A percentile compares a stretch with the other conserved stretches of the same genome.
Conservation (phyloP, 2,888 invertebrate genomes). For the Sinhomidia bicolor region DNA sequence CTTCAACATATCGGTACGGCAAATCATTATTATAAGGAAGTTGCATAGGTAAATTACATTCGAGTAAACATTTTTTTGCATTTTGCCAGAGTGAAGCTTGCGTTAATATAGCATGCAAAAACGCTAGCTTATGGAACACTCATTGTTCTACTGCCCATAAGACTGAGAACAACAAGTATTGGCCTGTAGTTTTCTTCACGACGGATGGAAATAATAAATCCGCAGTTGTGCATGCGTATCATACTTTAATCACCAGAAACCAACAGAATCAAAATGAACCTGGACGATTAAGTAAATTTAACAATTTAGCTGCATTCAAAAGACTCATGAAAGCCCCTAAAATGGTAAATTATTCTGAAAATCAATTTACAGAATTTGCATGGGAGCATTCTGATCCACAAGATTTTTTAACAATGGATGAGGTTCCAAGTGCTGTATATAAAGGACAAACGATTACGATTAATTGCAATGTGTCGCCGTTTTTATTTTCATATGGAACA, state of each 20-base stretch:
- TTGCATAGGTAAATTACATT: too few species aligned
- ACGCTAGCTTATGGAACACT: too few species aligned
- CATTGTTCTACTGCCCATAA: not conserved
- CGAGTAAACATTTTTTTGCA: too few species aligned
- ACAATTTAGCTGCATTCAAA: too few species aligned
- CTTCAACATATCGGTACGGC: too few species aligned
- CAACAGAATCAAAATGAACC: not conserved
- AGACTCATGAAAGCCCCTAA: too few species aligned
- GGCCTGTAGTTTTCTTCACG: conserved; percentile 36
- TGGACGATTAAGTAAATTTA: conserved; percentile 27
- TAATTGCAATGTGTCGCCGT: conserved; percentile 33
- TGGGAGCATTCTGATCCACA: conserved; percentile 47
- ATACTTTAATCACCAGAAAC: conserved; percentile 21
- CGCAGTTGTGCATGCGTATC: conserved; percentile 33
- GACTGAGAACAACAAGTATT: not conserved
- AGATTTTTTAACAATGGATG: conserved; percentile 30
- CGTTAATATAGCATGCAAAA: too few species aligned
- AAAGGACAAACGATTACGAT: not conserved
- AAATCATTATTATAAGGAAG: too few species aligned
- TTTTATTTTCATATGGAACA: conserved; percentile 50
- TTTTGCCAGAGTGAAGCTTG: too few species aligned
- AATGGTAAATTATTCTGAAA: too few species aligned
- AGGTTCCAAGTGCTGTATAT: not conserved
- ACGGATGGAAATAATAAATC: not conserved
- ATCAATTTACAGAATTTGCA: conserved; percentile 34